Base-by-base conservation (phyloP, 1,140 invertebrate species). In the Aporrectodea caliginosa region DNA sequence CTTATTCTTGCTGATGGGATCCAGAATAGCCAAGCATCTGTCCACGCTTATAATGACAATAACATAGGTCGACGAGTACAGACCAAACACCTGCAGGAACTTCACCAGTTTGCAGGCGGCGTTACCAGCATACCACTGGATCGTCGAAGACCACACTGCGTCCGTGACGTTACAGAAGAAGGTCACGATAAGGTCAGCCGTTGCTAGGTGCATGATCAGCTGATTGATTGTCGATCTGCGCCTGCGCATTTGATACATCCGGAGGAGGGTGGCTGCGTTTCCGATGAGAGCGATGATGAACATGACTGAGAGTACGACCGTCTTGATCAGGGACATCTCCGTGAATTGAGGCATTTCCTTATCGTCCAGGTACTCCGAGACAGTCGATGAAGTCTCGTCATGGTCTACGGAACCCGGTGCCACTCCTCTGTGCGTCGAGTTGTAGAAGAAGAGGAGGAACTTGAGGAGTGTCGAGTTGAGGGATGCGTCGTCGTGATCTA, bases 1-100 rank as follows among this genome's bases (percentile, higher is more conserved):
- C 30, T 91, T 92, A 78, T 93, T 90, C 78, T 91, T 90, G 74
- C 92, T 92, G 90, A 95, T 93, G 0, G 93, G 94, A 87, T 93
- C 94, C 78, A 93, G 90, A 0, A 95, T 92, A 0, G 93, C 94
- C 68, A 87, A 85, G 89, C 93, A 94, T 75, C 93, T 89, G 84
- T 95, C 94, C 32, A 94, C 89, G 2, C 93, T 93, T 82, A 95
- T 94, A 14, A 94, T 90, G 1, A 95, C 93, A 30, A 94, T 88
- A 31, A 94, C 91, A 85, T 93, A 95, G 0, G 94, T 95, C 69
- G 93, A 94, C n/a, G 94, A 88, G 86, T 95, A 94, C 2, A 94
- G 89, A 74, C 92, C 92, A 84, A 93, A 93, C 91, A 94, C 35
- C 87, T 95, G 93, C 22, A 93, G 86, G 83, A 93, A 94, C 86